Evolutionary conservation across 2,888 invertebrate species (phyloP), one percentile per base, ranked within the genome.

Genomic region (Sphaerophoria rueppellii): DNA sequence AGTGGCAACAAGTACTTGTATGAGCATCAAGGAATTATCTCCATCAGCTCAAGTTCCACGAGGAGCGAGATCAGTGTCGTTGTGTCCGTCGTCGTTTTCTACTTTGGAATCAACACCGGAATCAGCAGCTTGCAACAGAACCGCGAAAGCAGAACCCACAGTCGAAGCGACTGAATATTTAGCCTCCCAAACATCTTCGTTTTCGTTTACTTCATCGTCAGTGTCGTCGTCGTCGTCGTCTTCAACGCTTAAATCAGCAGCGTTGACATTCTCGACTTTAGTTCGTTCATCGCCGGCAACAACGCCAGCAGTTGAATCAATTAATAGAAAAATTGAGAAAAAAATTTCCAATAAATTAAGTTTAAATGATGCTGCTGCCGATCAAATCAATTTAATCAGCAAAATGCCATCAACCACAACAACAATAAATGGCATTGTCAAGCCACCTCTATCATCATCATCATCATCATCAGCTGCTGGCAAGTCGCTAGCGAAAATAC

Each of bases 381-480:
- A 80, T 83, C 83, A 83, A 80, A 75, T 80, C 83, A 83, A 83
- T 83, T 83, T 83, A 83, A 72, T 83, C 71, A 76, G 55, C 43
- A 80, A 76, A 72, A 83, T 83, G 83, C 83, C 80, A 72, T 50
- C 67, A 83, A 80, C 83, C 48, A 43, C 43, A 43, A 43, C 43
- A 46, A 71, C 46, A 63, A 58, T 58, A 72, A 72, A 65, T 12
- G 40, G 48, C 4, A 12, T 40, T 52, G 16, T 14, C 16, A 65
- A 65, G 54, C 65, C 63, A 58, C 6, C 34, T 24, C 24, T 24
- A 43, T 43, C 43, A 43, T 43, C 43, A 43, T 43, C 43, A 43
- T 43, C 43, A 55, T 35, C 65, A 73, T 6, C 73, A 63, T 65
- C 65, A 67, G 37, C 50, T 63, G 73, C 63, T 57, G 50, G 72